Conservation (phyloP, 2,797 vertebrate genomes). For the Remorina albescens region DNA sequence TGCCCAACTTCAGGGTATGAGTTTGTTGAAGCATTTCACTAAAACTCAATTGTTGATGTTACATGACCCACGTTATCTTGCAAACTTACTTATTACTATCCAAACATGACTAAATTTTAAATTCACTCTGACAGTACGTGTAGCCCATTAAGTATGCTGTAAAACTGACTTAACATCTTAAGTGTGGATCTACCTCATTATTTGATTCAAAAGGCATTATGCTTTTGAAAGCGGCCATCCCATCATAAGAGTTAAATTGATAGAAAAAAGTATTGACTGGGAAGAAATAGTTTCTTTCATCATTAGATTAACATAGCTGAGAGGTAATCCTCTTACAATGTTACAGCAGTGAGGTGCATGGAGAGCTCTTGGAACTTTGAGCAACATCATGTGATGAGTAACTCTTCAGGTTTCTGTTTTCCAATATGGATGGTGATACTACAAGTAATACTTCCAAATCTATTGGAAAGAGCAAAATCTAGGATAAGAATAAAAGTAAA, state of each 20-base stretch:
- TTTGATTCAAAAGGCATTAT: neutral
- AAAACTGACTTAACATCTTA: neutral
- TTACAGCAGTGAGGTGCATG: slow-evolving; percentile 59
- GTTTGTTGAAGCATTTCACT: neutral
- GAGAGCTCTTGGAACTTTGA: slow-evolving; percentile 49
- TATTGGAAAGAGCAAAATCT: slow-evolving; percentile 1
- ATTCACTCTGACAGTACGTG: neutral
- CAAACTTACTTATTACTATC: neutral
- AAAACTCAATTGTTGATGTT: neutral
- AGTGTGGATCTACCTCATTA: neutral
- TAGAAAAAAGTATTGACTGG: slow-evolving; percentile 34
- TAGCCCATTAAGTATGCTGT: too few relatives aligned
- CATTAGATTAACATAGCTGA: slow-evolving; percentile 83
- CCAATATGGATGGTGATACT: slow-evolving; percentile 12
- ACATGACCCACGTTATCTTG: neutral
- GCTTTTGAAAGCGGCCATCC: too few relatives aligned
- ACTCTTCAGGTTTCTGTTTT: slow-evolving; percentile 59
- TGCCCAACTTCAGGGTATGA: neutral
- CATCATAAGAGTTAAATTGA: slow-evolving; percentile 12
- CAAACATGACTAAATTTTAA: neutral
- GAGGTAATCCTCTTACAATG: slow-evolving; percentile 82
- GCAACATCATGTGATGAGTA: slow-evolving; percentile 72
- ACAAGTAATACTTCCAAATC: slow-evolving; percentile 41
- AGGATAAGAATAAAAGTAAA: neutral
- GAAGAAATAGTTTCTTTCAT: slow-evolving; percentile 61